phyloP scores from a whole-genome alignment of 2,113 vertebrate species.

The Heteronetta atricapilla region DNA sequence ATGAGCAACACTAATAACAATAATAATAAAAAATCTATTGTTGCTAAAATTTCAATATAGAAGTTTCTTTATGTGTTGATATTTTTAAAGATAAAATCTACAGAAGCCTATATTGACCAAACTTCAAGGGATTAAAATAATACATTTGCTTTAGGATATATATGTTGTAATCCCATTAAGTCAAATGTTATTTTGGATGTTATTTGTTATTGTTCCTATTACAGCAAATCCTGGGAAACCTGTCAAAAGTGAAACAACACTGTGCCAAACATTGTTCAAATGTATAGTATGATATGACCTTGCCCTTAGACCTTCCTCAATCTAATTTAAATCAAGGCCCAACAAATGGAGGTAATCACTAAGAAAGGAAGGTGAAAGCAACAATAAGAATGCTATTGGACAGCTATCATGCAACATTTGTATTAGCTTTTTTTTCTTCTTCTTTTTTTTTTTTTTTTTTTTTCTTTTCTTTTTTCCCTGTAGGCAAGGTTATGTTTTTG shows the following conservation, averaged over 20 bases:
- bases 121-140: background rate
- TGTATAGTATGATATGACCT: background rate
- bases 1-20: background rate
- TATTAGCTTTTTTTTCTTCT: background rate
- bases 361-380: background rate
- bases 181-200: background rate
- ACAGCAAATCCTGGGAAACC: background rate
- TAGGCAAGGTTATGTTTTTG: background rate
- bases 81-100: background rate
- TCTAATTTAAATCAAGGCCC: background rate
- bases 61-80: background rate
- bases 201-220: background rate
- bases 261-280: background rate
- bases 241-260: conserved; percentile 1
- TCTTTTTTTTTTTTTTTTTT: background rate
- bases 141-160: background rate
- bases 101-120: fast-evolving
- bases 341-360: background rate
- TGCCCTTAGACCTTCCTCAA: conserved; percentile 19
- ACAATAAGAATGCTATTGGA: background rate
- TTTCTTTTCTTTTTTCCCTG: background rate
- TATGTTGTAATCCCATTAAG: background rate
- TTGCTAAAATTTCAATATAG: background rate
- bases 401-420: background rate
- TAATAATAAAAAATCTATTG: background rate